These are phyloP conservation scores for Lasioglossum vierecki DNA, from an alignment of 2,888 invertebrate genomes.

Conservation along the genomic window DNA sequence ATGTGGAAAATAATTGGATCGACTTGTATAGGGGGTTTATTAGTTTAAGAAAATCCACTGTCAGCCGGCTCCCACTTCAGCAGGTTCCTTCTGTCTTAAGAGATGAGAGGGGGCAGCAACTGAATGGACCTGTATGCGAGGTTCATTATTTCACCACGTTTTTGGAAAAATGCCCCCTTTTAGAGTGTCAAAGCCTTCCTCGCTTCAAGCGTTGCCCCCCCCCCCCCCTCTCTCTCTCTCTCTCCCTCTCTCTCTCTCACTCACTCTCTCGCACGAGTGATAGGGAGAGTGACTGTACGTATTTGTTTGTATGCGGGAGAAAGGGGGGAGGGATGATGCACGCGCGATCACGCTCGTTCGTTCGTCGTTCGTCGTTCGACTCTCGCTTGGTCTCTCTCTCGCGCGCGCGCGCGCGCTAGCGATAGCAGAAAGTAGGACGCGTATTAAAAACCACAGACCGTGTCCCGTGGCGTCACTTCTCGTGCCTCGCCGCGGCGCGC, in stretches of 20 bases:
- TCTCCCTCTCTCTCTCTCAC: background rate
- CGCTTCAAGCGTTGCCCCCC: background rate
- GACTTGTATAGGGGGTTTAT: no score
- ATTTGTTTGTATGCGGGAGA: slow-evolving; percentile 38
- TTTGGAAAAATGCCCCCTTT: background rate
- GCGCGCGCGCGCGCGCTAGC: slow-evolving; percentile 63
- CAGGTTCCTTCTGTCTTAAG: background rate
- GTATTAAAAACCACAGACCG: slow-evolving; percentile 84
- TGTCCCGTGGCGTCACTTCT: slow-evolving; percentile 81
- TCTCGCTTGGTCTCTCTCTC: slow-evolving; percentile 17
- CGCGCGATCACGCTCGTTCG: slow-evolving; percentile 64
- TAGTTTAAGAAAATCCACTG: no score
- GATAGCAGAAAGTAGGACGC: slow-evolving; percentile 84
- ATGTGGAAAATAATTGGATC: no score
- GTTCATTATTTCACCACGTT: background rate
- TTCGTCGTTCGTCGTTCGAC: slow-evolving; percentile 31
- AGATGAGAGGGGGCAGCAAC: no score
- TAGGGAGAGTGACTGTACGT: slow-evolving; percentile 47
- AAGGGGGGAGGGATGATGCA: slow-evolving; percentile 51
- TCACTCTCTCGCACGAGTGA: background rate
- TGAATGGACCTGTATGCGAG: background rate
- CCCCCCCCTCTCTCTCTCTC: background rate
- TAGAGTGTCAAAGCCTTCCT: background rate
- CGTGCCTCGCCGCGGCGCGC: slow-evolving; percentile 71
- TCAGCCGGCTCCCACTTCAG: background rate